phyloP scores from a whole-genome alignment of 2,797 vertebrate genomes.

The Denticeps clupeoides region DNA sequence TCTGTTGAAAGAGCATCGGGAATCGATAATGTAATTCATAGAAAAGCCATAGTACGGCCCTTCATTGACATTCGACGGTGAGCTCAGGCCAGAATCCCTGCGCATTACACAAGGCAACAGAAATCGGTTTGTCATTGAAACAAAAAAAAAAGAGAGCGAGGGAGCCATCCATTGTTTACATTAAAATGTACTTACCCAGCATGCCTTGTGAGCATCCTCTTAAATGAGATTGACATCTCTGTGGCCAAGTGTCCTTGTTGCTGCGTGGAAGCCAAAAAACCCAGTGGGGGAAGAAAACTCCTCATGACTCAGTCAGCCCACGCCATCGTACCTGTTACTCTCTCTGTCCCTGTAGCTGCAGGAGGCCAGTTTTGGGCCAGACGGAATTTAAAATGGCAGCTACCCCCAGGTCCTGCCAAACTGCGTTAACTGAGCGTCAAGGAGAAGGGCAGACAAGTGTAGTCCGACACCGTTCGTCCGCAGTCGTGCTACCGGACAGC shows the following conservation, averaged over 20 bases:
- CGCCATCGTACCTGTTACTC: background rate
- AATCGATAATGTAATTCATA: slow-evolving; percentile 84
- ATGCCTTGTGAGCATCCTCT: slow-evolving; percentile 22
- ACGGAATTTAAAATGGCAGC: slow-evolving; percentile 31
- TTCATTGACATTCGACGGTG: slow-evolving; percentile 48
- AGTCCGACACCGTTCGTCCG: too few relatives aligned
- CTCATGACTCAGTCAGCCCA: background rate
- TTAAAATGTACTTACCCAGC: slow-evolving; percentile 35
- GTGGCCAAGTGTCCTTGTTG: slow-evolving; percentile 26
- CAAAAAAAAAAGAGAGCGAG: slow-evolving; percentile 30
- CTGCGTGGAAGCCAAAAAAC: background rate
- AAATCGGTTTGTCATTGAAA: slow-evolving; percentile 44
- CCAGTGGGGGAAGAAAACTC: background rate
- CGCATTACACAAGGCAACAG: slow-evolving; percentile 44
- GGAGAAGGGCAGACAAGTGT: background rate
- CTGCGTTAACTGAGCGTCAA: slow-evolving; percentile 15
- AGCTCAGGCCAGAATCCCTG: slow-evolving; percentile 40
- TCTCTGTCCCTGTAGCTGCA: background rate
- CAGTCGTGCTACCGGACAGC: too few relatives aligned
- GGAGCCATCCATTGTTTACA: slow-evolving; percentile 45
- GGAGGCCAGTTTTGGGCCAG: slow-evolving; percentile 18
- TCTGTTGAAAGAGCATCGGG: slow-evolving; percentile 71
- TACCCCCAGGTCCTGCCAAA: slow-evolving; percentile 32
- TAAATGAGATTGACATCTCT: slow-evolving; percentile 30
- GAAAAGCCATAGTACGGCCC: slow-evolving; percentile 52